Evolutionary conservation across 1,140 invertebrate genomes (phyloP), one percentile per base, ranked within the genome.

Genomic region (Mamestra configurata): DNA sequence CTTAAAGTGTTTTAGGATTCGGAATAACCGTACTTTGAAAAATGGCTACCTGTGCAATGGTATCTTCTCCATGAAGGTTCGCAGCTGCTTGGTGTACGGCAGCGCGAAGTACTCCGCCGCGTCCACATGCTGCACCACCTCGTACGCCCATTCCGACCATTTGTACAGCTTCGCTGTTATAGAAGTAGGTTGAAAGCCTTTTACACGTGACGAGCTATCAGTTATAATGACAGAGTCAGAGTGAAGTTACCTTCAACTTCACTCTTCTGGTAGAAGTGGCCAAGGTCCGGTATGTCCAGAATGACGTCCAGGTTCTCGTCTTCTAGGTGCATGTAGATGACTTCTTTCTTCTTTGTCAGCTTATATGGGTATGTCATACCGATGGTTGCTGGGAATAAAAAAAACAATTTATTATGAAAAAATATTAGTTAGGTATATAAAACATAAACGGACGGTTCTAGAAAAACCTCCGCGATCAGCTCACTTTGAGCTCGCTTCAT

Each of bases 131-230:
- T 85, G 82, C 4, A 85, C 81, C 57, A 85, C 70, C 27, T 81
- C 75, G 59, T 85, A 88, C 11, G 86, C 84, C 87, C 87, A 88
- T 15, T 86, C 87, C 0, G 87, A 86, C 57, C 82, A 64, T 51
- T 86, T 77, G 70, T 82, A 83, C 18, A 80, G 24, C 18, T 35
- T 66, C 1, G 64, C 86, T 87, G 79, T 20, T n/a, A 40, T 1
- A 57, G 10, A n/a, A 0, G 15, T 53, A 10, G 15, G 3, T 18
- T 15, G n/a, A 20, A 7, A 20, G 18, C 4, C 15, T 31, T 5
- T 31, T n/a, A n/a, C n/a, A n/a, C n/a, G n/a, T n/a, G n/a, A n/a
- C n/a, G n/a, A n/a, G n/a, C n/a, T n/a, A n/a, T n/a, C n/a, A n/a
- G n/a, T n/a, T n/a, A n/a, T n/a, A n/a, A n/a, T n/a, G n/a, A n/a